A percentile compares a stretch with the other conserved stretches of the same genome.
phyloP scores from a whole-genome alignment of 53 echinoderm and acorn worm species.

The Astropecten irregularis region DNA sequence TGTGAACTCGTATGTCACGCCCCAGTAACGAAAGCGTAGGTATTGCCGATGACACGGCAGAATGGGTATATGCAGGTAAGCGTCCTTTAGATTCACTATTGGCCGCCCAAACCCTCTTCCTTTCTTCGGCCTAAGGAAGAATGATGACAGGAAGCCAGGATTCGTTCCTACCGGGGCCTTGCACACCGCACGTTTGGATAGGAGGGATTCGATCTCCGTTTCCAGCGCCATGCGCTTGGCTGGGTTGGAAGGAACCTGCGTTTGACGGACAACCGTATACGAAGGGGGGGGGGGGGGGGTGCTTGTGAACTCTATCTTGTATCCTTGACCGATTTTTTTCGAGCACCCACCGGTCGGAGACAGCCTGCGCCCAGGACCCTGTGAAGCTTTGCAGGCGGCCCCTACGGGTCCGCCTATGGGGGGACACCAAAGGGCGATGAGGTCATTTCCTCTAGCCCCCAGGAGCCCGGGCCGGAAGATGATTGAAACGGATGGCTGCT shows the following conservation, averaged over 20 bases:
- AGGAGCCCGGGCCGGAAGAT: neutral
- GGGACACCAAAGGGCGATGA: neutral
- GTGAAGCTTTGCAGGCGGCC: neutral
- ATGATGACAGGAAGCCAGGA: neutral
- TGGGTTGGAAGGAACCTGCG: neutral
- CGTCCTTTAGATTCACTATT: neutral
- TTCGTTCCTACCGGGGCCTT: neutral
- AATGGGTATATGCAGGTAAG: too few relatives aligned
- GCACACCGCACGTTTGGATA: neutral
- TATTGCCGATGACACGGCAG: neutral
- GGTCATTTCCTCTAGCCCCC: neutral
- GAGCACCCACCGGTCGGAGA: conserved; percentile 31
- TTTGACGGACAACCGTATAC: neutral
- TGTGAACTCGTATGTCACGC: neutral
- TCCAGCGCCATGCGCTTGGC: neutral
- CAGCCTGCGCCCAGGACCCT: conserved; percentile 3
- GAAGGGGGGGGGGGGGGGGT: neutral
- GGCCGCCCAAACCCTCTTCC: neutral
- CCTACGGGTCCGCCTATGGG: neutral
- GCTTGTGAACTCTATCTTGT: neutral
- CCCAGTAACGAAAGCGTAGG: neutral
- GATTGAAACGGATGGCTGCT: neutral
- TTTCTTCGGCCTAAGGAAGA: conserved; percentile 4
- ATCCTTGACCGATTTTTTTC: neutral
- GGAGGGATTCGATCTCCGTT: conserved; percentile 6